Conservation (phyloP, 1,140 invertebrate species). For the Rhagoletis zephyria region DNA sequence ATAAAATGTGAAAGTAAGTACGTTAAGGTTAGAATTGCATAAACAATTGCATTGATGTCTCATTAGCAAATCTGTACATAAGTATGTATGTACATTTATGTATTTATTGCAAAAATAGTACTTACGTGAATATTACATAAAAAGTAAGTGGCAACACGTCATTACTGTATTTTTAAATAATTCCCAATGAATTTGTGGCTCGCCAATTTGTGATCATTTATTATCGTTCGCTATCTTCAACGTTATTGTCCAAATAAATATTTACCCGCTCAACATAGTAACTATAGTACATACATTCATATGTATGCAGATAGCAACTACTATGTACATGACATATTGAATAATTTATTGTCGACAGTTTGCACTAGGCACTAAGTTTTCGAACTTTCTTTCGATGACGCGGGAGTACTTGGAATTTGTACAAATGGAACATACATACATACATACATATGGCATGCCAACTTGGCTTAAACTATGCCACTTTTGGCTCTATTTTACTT, state of each 20-base stretch:
- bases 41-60: constrained; percentile 7
- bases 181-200: constrained; percentile 7
- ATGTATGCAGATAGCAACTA: background rate
- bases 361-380: background rate
- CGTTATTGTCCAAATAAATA: background rate
- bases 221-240: background rate
- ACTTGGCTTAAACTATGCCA: too few relatives aligned
- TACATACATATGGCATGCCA: too few relatives aligned
- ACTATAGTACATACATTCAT: background rate
- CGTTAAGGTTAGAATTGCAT: constrained; percentile 41
- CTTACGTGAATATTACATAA: constrained; percentile 27
- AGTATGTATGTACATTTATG: background rate
- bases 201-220: background rate
- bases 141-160: background rate
- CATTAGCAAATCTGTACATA: background rate
- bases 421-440: too few relatives aligned
- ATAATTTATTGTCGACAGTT: background rate
- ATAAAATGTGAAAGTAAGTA: background rate
- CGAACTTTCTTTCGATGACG: background rate
- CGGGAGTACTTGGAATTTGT: too few relatives aligned
- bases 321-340: background rate
- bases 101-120: background rate
- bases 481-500: too few relatives aligned
- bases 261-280: too few relatives aligned
- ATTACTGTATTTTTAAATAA: constrained; percentile 30